Percentiles rank a stretch among this genome's conserved stretches.
These are phyloP conservation scores for Drosophila truncata DNA, from an alignment of 1,140 invertebrate genomes.

Conservation along the genomic window DNA sequence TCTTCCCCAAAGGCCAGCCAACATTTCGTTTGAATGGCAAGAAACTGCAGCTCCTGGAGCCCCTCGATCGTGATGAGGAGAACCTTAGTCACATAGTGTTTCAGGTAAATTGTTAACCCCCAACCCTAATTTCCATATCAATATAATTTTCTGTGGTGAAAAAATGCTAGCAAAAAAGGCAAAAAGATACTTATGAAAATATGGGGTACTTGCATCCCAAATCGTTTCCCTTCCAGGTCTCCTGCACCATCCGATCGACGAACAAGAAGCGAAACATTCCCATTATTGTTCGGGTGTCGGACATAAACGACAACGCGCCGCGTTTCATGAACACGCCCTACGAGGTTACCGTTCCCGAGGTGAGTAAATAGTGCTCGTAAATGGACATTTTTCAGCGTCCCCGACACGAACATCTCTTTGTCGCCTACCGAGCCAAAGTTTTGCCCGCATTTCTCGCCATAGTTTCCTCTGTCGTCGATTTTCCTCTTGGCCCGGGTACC, in stretches of 20 bases:
- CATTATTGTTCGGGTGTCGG: conserved; percentile 95
- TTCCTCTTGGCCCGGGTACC: conserved; percentile 8
- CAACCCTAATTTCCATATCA: not conserved
- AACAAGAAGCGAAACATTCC: conserved; percentile 93
- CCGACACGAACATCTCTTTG: conserved; percentile 46
- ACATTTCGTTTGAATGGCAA: conserved; percentile 94
- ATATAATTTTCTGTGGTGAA: conserved; percentile 1
- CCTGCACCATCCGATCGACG: conserved; percentile 91
- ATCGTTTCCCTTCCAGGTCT: conserved; percentile 88
- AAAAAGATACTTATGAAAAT: conserved; percentile 11
- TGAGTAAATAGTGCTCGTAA: conserved; percentile 85
- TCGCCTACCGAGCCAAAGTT: conserved; percentile 25
- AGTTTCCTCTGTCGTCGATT: conserved; percentile 13
- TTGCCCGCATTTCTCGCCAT: conserved; percentile 47
- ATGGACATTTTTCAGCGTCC: conserved; percentile 43
- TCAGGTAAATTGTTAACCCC: conserved; percentile 87
- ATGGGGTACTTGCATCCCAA: conserved; percentile 7
- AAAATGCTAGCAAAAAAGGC: not conserved
- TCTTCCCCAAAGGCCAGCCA: conserved; percentile 91
- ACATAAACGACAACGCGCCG: conserved; percentile 95
- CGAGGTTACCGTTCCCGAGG: conserved; percentile 94
- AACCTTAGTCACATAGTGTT: conserved; percentile 95
- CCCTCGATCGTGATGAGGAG: conserved; percentile 93
- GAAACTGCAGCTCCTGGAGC: conserved; percentile 90
- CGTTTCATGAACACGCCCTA: conserved; percentile 93